A percentile compares a stretch with the other conserved stretches of the same genome.
These are phyloP conservation scores for Limnephilus marmoratus DNA, from an alignment of 2,888 invertebrate genomes.

Conservation along the genomic window DNA sequence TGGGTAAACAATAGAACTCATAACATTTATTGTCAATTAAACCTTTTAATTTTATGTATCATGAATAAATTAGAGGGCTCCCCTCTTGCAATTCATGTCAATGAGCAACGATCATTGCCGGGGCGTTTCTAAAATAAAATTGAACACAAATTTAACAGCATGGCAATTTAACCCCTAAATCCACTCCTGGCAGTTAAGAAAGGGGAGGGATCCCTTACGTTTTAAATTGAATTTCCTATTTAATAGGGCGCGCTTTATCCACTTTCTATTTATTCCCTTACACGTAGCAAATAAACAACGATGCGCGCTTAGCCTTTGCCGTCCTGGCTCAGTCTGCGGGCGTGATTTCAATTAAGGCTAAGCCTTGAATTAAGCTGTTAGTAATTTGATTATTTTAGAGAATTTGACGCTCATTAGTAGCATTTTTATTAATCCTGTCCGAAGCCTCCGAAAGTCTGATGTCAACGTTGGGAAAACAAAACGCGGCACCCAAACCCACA, in stretches of 20 bases:
- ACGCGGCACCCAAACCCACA: background rate
- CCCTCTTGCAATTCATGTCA: background rate
- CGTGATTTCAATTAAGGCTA: constrained; percentile 8
- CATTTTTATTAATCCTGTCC: background rate
- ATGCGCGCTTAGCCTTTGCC: background rate
- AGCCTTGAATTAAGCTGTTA: background rate
- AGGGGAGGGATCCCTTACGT: constrained; percentile 44
- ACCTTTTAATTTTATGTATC: background rate
- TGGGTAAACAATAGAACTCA: too few species aligned
- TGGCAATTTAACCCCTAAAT: constrained; percentile 42
- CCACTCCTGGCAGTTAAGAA: constrained; percentile 48
- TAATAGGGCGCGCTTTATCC: constrained; percentile 14
- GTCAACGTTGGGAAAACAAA: background rate
- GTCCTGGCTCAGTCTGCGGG: background rate
- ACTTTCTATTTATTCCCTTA: constrained; percentile 16
- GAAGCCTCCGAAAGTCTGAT: background rate
- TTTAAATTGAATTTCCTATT: constrained; percentile 56
- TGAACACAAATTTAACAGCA: constrained; percentile 21
- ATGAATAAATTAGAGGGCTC: background rate
- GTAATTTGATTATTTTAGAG: constrained; percentile 7
- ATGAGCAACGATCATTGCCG: background rate
- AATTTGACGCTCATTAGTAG: background rate
- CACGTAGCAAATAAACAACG: constrained; percentile 20
- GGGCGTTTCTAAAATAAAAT: constrained; percentile 24
- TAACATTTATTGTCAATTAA: background rate